Conservation (phyloP, 2,113 vertebrate species). For the Hydrochoerus hydrochaeris region DNA sequence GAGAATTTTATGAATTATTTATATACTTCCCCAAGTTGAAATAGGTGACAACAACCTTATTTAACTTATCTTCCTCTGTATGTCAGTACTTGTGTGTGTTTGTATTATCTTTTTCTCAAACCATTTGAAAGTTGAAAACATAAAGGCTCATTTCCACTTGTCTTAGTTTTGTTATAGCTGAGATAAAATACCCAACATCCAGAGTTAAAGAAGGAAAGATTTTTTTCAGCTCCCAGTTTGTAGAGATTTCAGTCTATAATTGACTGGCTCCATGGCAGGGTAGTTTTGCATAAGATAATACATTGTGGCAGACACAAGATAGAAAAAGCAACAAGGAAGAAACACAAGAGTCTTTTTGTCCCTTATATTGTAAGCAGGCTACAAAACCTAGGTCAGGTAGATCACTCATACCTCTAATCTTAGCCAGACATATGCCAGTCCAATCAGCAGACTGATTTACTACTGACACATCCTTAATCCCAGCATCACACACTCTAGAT, state of each 20-base stretch:
- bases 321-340: too few species aligned
- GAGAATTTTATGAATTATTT: conserved; percentile 13
- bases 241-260: neutral
- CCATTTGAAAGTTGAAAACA: neutral
- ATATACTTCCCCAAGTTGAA: neutral
- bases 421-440: too few species aligned
- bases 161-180: neutral
- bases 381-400: too few species aligned
- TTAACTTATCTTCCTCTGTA: neutral
- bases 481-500: too few species aligned
- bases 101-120: neutral
- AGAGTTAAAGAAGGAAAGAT: neutral
- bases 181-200: neutral
- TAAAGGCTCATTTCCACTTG: neutral
- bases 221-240: neutral
- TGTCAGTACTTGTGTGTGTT: neutral
- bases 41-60: neutral
- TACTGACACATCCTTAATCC: too few species aligned
- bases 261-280: neutral
- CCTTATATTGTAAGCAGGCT: too few species aligned
- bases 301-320: too few species aligned
- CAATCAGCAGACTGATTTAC: too few species aligned
- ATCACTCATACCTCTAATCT: too few species aligned
- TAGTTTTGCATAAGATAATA: too few species aligned
- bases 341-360: too few species aligned